These are phyloP conservation scores for Temnopleurus reevesii DNA, from an alignment of 53 echinoderm and acorn worm species.

Conservation along the genomic window DNA sequence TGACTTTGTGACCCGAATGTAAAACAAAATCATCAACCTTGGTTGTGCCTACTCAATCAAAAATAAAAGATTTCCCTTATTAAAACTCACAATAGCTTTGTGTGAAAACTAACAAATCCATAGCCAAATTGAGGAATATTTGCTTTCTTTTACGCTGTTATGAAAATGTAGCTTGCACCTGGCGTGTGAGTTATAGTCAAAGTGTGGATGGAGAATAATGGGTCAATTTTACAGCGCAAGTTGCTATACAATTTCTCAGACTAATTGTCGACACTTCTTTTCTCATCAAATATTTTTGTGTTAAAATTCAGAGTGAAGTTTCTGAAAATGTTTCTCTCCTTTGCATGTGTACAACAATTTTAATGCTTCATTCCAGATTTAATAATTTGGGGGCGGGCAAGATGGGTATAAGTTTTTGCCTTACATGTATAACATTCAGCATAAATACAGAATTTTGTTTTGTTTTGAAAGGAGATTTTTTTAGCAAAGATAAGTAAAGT, in stretches of 20 bases:
- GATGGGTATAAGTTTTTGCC: too few relatives aligned
- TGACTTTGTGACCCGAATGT: not conserved
- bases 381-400: too few relatives aligned
- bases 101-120: conserved; percentile 31
- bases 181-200: not conserved
- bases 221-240: not conserved
- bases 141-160: conserved; percentile 17
- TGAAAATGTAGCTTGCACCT: conserved; percentile 10
- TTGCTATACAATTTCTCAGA: not conserved
- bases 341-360: not conserved
- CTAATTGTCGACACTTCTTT: not conserved
- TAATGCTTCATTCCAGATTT: not conserved
- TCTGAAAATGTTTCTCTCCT: not conserved
- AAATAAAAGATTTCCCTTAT: conserved; percentile 4
- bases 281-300: not conserved
- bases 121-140: conserved; percentile 4
- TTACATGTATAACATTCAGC: too few relatives aligned
- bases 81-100: not conserved
- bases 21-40: conserved; percentile 22
- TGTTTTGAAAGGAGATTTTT: not conserved
- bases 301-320: not conserved
- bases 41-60: too few relatives aligned
- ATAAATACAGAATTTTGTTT: too few relatives aligned
- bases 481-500: not conserved
- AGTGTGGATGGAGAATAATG: not conserved